Evolutionary conservation across 2,888 invertebrate genomes (phyloP).

Genomic region (Nezara viridula): DNA sequence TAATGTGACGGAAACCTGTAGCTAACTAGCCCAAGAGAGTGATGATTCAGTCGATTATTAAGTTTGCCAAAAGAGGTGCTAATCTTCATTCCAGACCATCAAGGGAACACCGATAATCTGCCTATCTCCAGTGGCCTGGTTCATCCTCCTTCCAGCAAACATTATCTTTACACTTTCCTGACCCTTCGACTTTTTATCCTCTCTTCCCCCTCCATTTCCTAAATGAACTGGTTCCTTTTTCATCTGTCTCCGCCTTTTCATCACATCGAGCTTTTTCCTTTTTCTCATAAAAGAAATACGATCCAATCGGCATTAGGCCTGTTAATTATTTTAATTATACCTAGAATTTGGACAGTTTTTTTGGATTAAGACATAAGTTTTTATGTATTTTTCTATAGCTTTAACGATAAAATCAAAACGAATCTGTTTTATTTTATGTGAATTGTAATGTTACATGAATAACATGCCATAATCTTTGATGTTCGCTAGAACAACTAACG

Average conservation of each 20-base stretch:
- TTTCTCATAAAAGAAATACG: conserved; percentile 1
- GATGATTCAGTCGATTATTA: conserved; percentile 2
- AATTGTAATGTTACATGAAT: no score
- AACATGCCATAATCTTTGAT: no score
- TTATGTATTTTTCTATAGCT: no score
- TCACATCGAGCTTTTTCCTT: not conserved
- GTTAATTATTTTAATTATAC: not conserved
- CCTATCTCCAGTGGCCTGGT: not conserved
- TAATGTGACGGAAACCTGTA: not conserved
- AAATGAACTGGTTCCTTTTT: conserved; percentile 22
- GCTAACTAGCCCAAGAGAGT: not conserved
- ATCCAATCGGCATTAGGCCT: not conserved
- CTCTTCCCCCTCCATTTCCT: not conserved
- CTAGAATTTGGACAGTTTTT: not conserved
- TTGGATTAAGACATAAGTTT: no score
- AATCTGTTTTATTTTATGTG: no score
- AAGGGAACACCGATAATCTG: conserved; percentile 2
- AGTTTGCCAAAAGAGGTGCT: conserved; percentile 34
- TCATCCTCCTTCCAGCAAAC: conserved; percentile 11
- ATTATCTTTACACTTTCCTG: conserved; percentile 31
- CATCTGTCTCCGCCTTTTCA: not conserved
- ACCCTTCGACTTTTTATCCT: not conserved
- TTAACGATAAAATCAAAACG: no score
- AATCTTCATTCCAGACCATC: conserved; percentile 23
- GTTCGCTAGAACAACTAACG: no score